Conservation (phyloP, 2,888 invertebrate species). For the Augiades crinisus region DNA sequence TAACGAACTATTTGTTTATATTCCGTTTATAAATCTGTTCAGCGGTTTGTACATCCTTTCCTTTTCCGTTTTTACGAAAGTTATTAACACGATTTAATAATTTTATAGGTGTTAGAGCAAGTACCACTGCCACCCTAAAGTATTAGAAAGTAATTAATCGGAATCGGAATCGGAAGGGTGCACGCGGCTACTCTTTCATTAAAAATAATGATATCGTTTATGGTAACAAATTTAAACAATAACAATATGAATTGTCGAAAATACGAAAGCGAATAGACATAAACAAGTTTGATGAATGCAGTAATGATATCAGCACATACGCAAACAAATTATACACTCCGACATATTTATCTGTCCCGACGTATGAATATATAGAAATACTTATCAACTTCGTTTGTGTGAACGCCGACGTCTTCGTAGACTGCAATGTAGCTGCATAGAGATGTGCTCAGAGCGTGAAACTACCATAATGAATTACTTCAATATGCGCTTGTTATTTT, state of each 20-base stretch:
- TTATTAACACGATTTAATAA: too few species aligned
- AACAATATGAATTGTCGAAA: background rate
- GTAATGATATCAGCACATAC: constrained; percentile 1
- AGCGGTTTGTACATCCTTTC: too few species aligned
- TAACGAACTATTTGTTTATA: background rate
- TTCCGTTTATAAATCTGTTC: too few species aligned
- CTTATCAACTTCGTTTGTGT: background rate
- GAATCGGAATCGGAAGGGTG: too few species aligned
- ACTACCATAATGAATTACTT: constrained; percentile 1
- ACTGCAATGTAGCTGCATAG: background rate
- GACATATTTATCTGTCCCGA: background rate
- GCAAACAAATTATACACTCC: background rate
- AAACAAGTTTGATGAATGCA: constrained; percentile 1
- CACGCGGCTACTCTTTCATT: too few species aligned
- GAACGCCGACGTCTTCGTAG: background rate
- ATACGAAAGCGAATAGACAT: background rate
- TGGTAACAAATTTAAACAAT: too few species aligned
- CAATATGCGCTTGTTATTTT: constrained; percentile 17
- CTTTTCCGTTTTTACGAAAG: too few species aligned
- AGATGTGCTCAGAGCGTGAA: background rate
- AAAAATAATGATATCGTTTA: too few species aligned
- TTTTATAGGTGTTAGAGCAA: too few species aligned
- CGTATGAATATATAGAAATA: background rate
- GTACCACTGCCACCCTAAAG: too few species aligned
- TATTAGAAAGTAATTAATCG: too few species aligned